Evolutionary conservation across 2,113 vertebrate species (phyloP).

Genomic region (Hyla sarda): DNA sequence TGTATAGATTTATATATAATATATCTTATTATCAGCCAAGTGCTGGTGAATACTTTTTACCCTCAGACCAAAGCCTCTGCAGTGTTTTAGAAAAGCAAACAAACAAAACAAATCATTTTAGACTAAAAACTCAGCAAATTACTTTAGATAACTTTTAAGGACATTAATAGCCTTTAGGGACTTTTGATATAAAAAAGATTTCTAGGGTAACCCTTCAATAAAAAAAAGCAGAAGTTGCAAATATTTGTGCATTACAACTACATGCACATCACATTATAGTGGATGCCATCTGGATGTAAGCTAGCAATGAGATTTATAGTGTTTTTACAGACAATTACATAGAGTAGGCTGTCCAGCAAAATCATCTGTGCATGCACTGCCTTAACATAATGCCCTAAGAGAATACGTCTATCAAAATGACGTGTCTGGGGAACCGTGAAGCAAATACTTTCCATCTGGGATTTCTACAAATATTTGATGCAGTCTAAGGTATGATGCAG

Average conservation of each 20-base stretch:
- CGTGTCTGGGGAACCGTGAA: slow-evolving; percentile 52
- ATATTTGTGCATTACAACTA: background rate
- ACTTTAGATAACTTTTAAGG: too few relatives aligned
- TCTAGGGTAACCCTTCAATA: too few relatives aligned
- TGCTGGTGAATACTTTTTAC: too few relatives aligned
- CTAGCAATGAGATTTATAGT: slow-evolving; percentile 41
- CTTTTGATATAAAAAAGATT: too few relatives aligned
- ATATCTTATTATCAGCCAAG: too few relatives aligned
- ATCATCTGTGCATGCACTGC: slow-evolving; percentile 50
- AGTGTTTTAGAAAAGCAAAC: too few relatives aligned
- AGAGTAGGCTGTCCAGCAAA: slow-evolving; percentile 50
- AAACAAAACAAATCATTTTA: too few relatives aligned
- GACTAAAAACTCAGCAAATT: too few relatives aligned
- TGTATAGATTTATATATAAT: too few relatives aligned
- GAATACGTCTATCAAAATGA: slow-evolving; percentile 53
- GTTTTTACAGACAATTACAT: slow-evolving; percentile 54
- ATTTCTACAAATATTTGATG: slow-evolving; percentile 49
- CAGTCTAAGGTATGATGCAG: slow-evolving; percentile 6
- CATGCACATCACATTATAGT: slow-evolving; percentile 13
- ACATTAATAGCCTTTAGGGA: too few relatives aligned
- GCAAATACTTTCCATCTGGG: slow-evolving; percentile 44
- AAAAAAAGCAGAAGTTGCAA: background rate
- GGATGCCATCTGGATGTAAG: slow-evolving; percentile 40
- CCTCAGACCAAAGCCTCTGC: too few relatives aligned
- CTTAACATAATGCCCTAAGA: slow-evolving; percentile 42